Evolutionary conservation across 2,888 invertebrate genomes (phyloP).

Genomic region (Morpho deidamia): DNA sequence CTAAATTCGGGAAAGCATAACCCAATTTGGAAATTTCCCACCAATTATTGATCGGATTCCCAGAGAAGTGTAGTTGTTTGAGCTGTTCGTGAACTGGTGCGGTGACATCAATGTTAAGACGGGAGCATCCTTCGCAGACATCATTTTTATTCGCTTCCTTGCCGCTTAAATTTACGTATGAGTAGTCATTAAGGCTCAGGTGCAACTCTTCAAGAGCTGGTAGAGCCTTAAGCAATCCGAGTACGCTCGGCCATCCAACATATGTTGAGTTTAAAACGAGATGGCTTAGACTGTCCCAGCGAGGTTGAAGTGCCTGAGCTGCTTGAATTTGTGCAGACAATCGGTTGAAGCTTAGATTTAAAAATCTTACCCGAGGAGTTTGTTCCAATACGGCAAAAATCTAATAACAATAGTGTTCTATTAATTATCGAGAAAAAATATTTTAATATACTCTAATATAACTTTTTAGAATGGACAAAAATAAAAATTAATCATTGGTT

Average conservation of each 20-base stretch:
- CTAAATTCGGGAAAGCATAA: conserved; percentile 89
- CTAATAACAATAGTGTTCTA: conserved; percentile 33
- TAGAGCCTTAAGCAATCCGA: conserved; percentile 85
- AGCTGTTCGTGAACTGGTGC: conserved; percentile 81
- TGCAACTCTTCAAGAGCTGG: conserved; percentile 94
- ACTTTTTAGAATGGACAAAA: too few species aligned
- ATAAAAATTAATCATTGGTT: neutral
- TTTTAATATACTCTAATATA: too few species aligned
- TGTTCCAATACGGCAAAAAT: conserved; percentile 91
- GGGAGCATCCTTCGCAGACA: conserved; percentile 59
- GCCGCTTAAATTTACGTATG: conserved; percentile 83
- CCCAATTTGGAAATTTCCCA: conserved; percentile 90
- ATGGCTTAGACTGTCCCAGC: conserved; percentile 82
- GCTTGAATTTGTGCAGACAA: conserved; percentile 84
- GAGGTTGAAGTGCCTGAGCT: conserved; percentile 64
- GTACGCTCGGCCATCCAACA: conserved; percentile 90
- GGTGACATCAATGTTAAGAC: conserved; percentile 51
- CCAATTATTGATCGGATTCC: conserved; percentile 92
- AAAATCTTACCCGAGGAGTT: conserved; percentile 93
- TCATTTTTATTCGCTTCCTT: conserved; percentile 54
- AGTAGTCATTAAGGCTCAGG: conserved; percentile 93
- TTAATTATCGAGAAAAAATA: too few species aligned
- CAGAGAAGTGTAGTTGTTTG: conserved; percentile 90
- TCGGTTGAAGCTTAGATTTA: conserved; percentile 94
- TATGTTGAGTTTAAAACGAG: conserved; percentile 93